These are phyloP conservation scores for Dinocampus coccinellae DNA, from an alignment of 2,888 invertebrate genomes.

Conservation along the genomic window DNA sequence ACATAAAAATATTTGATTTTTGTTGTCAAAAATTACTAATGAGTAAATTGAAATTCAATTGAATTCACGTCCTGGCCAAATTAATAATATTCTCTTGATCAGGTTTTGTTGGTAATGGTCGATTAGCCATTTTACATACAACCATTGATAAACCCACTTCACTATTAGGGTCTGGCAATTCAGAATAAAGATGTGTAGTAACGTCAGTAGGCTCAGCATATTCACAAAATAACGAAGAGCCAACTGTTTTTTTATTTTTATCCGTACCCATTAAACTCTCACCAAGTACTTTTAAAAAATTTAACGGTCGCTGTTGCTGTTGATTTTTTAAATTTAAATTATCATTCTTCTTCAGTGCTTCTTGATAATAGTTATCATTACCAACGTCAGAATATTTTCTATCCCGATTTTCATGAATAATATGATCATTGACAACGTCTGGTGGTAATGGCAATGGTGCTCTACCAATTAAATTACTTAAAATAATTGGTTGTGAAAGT, in stretches of 20 bases:
- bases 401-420: conserved; percentile 48
- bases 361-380: conserved; percentile 36
- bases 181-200: conserved; percentile 72
- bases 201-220: conserved; percentile 74
- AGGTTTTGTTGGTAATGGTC: conserved; percentile 80
- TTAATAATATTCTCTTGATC: conserved; percentile 61
- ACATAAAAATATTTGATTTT: not conserved
- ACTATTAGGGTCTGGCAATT: conserved; percentile 69
- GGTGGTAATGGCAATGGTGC: conserved; percentile 62
- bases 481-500: conserved; percentile 55
- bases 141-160: conserved; percentile 63
- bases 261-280: conserved; percentile 69
- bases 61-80: conserved; percentile 53
- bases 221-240: conserved; percentile 70
- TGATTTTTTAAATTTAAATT: conserved; percentile 10
- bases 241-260: conserved; percentile 57
- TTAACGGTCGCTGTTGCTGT: conserved; percentile 69
- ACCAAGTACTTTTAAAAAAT: conserved; percentile 75
- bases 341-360: conserved; percentile 38
- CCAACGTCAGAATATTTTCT: conserved; percentile 40
- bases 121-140: conserved; percentile 75
- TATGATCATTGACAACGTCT: conserved; percentile 58
- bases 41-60: not conserved
- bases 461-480: conserved; percentile 55
- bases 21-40: not conserved